Evolutionary conservation across 1,140 invertebrate species (phyloP).

Genomic region (Amphibalanus amphitrite): DNA sequence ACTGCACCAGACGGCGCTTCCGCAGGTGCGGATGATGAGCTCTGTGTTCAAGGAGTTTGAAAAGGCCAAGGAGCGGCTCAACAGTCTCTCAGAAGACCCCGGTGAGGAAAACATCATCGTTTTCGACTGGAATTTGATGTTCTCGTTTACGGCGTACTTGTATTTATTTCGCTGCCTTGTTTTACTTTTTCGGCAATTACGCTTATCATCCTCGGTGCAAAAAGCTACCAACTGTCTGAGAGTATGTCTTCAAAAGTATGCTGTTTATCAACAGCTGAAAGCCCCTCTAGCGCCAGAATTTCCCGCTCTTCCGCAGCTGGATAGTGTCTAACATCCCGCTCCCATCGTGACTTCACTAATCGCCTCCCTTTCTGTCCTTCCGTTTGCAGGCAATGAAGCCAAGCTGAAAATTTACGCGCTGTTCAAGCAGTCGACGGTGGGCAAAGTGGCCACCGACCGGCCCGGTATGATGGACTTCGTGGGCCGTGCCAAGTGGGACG

Average conservation of each 20-base stretch:
- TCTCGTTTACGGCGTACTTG: background rate
- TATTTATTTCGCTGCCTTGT: background rate
- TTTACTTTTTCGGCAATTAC: no score
- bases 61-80: conserved; percentile 27
- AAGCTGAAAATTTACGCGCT: conserved; percentile 41
- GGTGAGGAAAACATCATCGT: conserved; percentile 9
- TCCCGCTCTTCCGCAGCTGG: background rate
- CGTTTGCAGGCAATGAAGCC: conserved; percentile 30
- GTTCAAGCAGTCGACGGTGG: conserved; percentile 39
- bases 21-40: background rate
- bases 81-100: conserved; percentile 27
- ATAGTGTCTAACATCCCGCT: background rate
- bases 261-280: background rate
- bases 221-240: no score
- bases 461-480: conserved; percentile 44
- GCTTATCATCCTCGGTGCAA: no score
- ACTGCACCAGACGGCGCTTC: no score
- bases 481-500: conserved; percentile 42
- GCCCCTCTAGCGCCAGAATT: background rate
- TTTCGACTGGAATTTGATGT: background rate
- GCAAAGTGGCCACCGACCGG: conserved; percentile 32
- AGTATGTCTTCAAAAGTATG: background rate
- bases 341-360: no score
- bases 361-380: background rate
- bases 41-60: background rate